Percentiles rank a stretch among this genome's conserved stretches.
phyloP scores from a whole-genome alignment of 2,888 invertebrate genomes.

The Caenorhabditis wallacei region DNA sequence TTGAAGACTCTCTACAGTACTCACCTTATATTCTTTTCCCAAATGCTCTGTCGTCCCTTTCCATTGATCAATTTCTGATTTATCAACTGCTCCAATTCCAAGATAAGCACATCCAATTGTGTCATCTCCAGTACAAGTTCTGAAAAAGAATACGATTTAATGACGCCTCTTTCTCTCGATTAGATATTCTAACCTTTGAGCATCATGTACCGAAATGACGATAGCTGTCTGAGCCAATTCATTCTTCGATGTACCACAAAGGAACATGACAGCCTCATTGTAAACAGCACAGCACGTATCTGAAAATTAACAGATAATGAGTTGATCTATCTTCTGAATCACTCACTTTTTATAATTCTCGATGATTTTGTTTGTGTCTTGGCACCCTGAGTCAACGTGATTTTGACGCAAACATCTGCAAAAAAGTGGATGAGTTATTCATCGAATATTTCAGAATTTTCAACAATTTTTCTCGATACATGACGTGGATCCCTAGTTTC shows the following conservation, averaged over 20 bases:
- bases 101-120: conserved; percentile 83
- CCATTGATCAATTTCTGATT: conserved; percentile 83
- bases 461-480: not conserved
- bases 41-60: conserved; percentile 83
- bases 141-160: conserved; percentile 35
- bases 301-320: not conserved
- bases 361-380: conserved; percentile 82
- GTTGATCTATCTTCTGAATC: not conserved
- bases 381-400: conserved; percentile 83
- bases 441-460: not conserved
- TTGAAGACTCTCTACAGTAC: not conserved
- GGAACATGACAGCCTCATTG: conserved; percentile 83
- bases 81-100: conserved; percentile 83
- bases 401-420: conserved; percentile 84
- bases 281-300: conserved; percentile 75
- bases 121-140: conserved; percentile 84
- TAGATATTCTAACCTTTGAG: conserved; percentile 72
- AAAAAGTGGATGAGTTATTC: conserved; percentile 30
- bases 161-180: not conserved
- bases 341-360: conserved; percentile 78
- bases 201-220: conserved; percentile 83
- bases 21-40: conserved; percentile 79
- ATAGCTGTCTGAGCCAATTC: conserved; percentile 84
- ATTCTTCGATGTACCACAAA: conserved; percentile 83
- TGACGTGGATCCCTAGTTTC: conserved; percentile 15